Evolutionary conservation across 2,888 invertebrate genomes (phyloP).

Genomic region (Petrophora chlorosata): DNA sequence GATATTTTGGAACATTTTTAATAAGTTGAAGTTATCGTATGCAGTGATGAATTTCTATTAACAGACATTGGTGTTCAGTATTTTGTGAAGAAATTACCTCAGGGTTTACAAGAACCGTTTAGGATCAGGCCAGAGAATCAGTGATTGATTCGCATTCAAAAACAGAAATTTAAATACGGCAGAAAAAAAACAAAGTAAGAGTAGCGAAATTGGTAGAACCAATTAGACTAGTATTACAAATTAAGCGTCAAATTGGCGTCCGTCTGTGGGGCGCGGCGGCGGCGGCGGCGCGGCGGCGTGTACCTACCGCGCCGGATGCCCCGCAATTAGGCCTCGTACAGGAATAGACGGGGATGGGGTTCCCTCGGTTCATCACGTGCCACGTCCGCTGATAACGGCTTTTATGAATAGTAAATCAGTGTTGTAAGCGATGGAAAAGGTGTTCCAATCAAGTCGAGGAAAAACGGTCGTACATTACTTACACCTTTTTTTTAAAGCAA

Average conservation of each 20-base stretch:
- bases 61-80: too few relatives aligned
- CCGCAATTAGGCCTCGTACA: slow-evolving; percentile 27
- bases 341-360: slow-evolving; percentile 23
- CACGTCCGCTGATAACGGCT: slow-evolving; percentile 7
- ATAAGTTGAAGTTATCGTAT: too few relatives aligned
- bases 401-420: not conserved
- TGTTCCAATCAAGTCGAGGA: not conserved
- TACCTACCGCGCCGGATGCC: slow-evolving; percentile 21
- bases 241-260: slow-evolving; percentile 5
- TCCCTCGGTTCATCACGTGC: slow-evolving; percentile 12
- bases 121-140: too few relatives aligned
- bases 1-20: too few relatives aligned
- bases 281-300: not conserved
- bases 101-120: too few relatives aligned
- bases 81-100: too few relatives aligned
- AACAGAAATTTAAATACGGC: not conserved
- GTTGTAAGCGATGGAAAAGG: not conserved
- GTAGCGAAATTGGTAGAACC: not conserved
- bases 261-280: slow-evolving; percentile 13
- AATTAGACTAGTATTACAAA: slow-evolving; percentile 1
- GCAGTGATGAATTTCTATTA: too few relatives aligned
- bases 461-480: too few relatives aligned
- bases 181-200: too few relatives aligned
- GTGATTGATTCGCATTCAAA: not conserved
- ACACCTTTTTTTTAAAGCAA: too few relatives aligned